Evolutionary conservation across 2,113 vertebrate species (phyloP).

Genomic region (Xenopus borealis): DNA sequence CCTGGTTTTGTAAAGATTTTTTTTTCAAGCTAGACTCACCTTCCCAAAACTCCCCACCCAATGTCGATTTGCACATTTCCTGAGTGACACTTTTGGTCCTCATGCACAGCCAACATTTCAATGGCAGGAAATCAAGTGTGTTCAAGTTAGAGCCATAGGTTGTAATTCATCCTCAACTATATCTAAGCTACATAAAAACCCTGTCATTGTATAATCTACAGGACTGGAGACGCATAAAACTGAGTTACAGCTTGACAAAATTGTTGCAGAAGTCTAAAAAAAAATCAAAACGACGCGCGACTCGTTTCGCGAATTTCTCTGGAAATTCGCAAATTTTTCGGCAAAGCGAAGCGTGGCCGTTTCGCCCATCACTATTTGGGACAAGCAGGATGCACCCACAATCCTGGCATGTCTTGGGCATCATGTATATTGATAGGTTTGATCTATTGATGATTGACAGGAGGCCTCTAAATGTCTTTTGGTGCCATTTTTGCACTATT

Average conservation of each 20-base stretch:
- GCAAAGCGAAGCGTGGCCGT: no score
- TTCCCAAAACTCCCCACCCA: conserved; percentile 15
- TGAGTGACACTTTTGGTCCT: conserved; percentile 10
- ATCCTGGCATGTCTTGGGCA: no score
- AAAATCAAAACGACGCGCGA: no score
- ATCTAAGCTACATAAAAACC: conserved; percentile 26
- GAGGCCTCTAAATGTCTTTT: no score
- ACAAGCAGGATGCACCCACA: no score
- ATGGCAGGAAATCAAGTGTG: conserved; percentile 29
- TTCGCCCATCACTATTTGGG: no score
- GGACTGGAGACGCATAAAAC: conserved; percentile 1
- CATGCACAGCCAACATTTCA: conserved; percentile 16
- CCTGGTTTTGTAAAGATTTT: background rate
- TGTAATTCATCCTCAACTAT: conserved; percentile 16
- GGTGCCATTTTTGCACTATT: no score
- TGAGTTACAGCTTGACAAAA: conserved; percentile 2
- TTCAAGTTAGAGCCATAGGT: conserved; percentile 2
- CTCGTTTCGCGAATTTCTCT: no score
- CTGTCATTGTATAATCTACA: conserved; percentile 22
- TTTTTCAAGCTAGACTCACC: conserved; percentile 15
- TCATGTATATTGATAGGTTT: no score
- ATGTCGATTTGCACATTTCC: conserved; percentile 14
- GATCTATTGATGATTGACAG: no score
- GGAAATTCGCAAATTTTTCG: no score
- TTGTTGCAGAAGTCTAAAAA: conserved; percentile 3